Percentiles rank a stretch among this genome's conserved stretches.
phyloP scores from a whole-genome alignment of 1,140 invertebrate genomes.

The Neocloeon triangulifer region DNA sequence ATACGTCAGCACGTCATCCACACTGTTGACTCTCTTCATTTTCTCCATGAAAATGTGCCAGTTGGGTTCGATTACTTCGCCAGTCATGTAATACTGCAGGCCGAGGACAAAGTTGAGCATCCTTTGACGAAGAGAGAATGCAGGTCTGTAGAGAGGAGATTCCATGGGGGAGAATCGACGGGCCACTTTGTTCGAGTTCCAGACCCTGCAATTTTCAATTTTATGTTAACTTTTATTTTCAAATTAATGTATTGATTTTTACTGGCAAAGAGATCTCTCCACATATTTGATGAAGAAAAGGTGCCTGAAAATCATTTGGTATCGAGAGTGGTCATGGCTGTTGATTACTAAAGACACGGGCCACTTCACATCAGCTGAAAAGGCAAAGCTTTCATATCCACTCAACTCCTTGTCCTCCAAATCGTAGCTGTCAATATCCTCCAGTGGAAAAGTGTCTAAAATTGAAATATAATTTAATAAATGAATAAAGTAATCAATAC shows the following conservation, averaged over 20 bases:
- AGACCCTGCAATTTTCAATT: constrained; percentile 51
- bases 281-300: constrained; percentile 86
- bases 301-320: constrained; percentile 93
- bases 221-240: constrained; percentile 3
- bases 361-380: constrained; percentile 87
- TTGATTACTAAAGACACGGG: constrained; percentile 85
- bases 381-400: constrained; percentile 85
- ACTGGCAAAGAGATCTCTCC: constrained; percentile 66
- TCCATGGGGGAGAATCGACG: constrained; percentile 55
- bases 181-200: constrained; percentile 81
- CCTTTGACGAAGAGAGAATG: constrained; percentile 78
- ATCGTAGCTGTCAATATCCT: no score
- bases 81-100: constrained; percentile 94
- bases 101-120: constrained; percentile 96
- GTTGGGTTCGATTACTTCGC: constrained; percentile 90
- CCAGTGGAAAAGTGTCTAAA: no score
- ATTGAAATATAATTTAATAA: no score
- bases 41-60: constrained; percentile 75
- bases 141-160: constrained; percentile 47
- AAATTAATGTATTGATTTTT: no score
- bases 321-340: constrained; percentile 70
- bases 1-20: constrained; percentile 73
- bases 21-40: constrained; percentile 68
- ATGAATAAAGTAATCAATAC: no score
- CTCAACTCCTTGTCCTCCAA: constrained; percentile 16